Evolutionary conservation across 2,113 vertebrate species (phyloP), one percentile per base, ranked within the genome.

Genomic region (Amphilophus citrinellus): DNA sequence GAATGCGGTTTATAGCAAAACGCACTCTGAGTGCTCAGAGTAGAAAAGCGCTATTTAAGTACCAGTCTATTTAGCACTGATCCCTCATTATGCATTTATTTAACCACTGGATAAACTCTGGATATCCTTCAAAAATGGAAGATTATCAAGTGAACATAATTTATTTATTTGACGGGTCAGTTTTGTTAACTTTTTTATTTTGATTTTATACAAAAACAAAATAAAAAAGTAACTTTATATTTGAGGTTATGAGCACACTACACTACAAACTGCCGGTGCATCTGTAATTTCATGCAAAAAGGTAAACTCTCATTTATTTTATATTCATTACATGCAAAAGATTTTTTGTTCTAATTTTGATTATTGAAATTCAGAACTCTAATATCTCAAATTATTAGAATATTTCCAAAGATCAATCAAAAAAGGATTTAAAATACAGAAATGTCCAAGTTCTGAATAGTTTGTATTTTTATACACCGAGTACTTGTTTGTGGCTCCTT

Each of bases 291-390:
- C 2, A 68, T 50, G 47, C 10, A 68, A 30, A 47, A 15, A 6
- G 10, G 9, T 47, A 47, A 44, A 10, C 2, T 24, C 44, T 24
- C 11, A n/a, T 17, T 44, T 24, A 44, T 44, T 66, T n/a, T 59
- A 13, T 24, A 59, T 59, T 11, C 3, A 59, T 1, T 66, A 39
- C 44, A 22, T 66, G 3, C 44, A 66, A 66, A 47, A 0, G 0
- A 24, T 24, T 3, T 0, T 47, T 47, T 47, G 13, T 47, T 68
- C 4, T 68, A 4, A 47, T 27, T 68, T 18, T 2, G 0, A 22
- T 68, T 22, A 24, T 68, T 47, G 3, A 47, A 27, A 68, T 44
- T 17, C n/a, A 27, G 1, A 47, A 66, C 27, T 47, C 39, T 14
- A 68, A 14, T 6, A 47, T 47, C 63, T 47, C 63, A 68, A 18